Evolutionary conservation across 2,888 invertebrate species (phyloP).

Genomic region (Leucophenga montana): DNA sequence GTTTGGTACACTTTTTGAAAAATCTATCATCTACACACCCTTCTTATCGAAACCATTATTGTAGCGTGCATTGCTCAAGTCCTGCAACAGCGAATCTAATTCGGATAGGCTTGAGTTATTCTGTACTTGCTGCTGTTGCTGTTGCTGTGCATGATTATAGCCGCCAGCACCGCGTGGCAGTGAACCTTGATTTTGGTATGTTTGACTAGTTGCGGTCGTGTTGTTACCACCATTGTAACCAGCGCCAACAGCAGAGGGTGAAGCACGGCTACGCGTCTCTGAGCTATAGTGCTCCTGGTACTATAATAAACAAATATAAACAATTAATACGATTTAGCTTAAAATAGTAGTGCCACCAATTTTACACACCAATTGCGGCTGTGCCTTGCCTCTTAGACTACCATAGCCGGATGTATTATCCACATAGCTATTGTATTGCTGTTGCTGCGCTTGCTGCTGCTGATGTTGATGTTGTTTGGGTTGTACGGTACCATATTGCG

Average conservation of each 20-base stretch:
- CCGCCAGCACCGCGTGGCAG: slow-evolving; percentile 54
- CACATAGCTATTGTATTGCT: slow-evolving; percentile 59
- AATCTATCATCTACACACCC: slow-evolving; percentile 65
- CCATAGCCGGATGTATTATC: slow-evolving; percentile 77
- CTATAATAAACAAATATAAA: slow-evolving; percentile 45
- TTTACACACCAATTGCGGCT: slow-evolving; percentile 78
- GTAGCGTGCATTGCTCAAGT: slow-evolving; percentile 87
- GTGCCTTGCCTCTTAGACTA: slow-evolving; percentile 82
- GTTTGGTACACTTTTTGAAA: not conserved
- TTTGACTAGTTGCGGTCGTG: slow-evolving; percentile 49
- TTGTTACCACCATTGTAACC: slow-evolving; percentile 42
- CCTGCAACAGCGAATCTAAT: slow-evolving; percentile 91
- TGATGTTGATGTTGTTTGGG: slow-evolving; percentile 42
- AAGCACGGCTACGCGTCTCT: slow-evolving; percentile 64
- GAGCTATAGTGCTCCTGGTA: slow-evolving; percentile 70
- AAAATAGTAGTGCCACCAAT: not conserved
- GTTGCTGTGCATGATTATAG: slow-evolving; percentile 49
- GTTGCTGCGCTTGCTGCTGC: slow-evolving; percentile 51
- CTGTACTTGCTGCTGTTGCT: slow-evolving; percentile 38
- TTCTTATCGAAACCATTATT: slow-evolving; percentile 73
- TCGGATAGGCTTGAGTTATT: slow-evolving; percentile 83
- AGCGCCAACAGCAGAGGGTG: slow-evolving; percentile 43
- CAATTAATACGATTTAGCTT: not conserved
- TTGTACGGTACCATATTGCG: slow-evolving; percentile 53
- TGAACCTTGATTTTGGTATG: slow-evolving; percentile 67